A percentile compares a stretch with the other conserved stretches of the same genome.
phyloP scores from a whole-genome alignment of 2,797 vertebrate species.

The Babyrousa celebensis region DNA sequence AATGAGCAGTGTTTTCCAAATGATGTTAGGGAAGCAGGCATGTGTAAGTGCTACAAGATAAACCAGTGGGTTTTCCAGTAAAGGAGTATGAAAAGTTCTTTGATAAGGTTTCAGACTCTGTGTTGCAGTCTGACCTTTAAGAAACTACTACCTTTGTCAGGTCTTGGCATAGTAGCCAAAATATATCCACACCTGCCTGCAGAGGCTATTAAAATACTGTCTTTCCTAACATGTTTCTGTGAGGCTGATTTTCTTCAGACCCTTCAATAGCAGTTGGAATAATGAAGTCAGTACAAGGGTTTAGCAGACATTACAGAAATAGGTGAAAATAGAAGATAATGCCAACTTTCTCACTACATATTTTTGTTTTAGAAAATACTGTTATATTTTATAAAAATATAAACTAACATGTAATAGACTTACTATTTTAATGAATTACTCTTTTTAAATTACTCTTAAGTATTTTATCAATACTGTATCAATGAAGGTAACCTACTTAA shows the following conservation, averaged over 20 bases:
- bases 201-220: neutral
- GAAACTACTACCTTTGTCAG: neutral
- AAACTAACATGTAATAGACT: neutral
- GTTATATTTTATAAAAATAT: neutral
- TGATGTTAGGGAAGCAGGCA: neutral
- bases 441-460: neutral
- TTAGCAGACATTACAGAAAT: neutral
- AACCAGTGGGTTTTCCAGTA: neutral
- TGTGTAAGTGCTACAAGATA: neutral
- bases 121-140: neutral
- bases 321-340: neutral
- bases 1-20: neutral
- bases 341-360: neutral
- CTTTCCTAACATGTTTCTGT: neutral
- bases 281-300: neutral
- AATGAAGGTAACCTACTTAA: neutral
- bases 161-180: neutral
- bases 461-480: too few species aligned
- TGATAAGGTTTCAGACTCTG: neutral
- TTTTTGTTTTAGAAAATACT: neutral
- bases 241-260: neutral
- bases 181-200: neutral
- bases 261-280: neutral
- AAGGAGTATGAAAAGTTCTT: neutral
- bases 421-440: slow-evolving; percentile 24